A percentile compares a stretch with the other conserved stretches of the same genome.
Evolutionary conservation across 2,797 vertebrate genomes (phyloP).

Genomic region (Sternotherus odoratus): DNA sequence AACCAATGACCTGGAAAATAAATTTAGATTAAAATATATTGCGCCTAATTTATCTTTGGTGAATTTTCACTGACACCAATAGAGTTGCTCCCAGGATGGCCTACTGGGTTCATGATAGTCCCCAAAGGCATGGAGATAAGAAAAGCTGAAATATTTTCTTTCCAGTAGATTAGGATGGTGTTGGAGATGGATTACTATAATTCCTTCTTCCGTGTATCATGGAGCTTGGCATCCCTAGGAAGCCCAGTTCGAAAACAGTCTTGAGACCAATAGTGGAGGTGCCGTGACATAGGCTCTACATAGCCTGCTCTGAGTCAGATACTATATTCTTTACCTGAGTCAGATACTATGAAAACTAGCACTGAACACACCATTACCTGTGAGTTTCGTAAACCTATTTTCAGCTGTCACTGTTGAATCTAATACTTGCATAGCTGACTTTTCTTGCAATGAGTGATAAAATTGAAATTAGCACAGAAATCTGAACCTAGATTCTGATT

Average conservation of each 20-base stretch:
- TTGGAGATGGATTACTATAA: background rate
- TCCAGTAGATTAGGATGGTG: background rate
- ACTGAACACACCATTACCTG: background rate
- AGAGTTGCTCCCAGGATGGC: background rate
- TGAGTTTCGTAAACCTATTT: background rate
- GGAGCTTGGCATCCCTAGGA: background rate
- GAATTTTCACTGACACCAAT: background rate
- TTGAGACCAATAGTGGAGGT: background rate
- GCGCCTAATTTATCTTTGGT: background rate
- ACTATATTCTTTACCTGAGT: no score
- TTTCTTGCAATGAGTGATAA: accelerated
- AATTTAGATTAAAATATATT: background rate
- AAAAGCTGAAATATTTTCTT: background rate
- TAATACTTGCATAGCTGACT: accelerated
- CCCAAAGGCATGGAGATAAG: background rate
- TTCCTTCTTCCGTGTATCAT: background rate
- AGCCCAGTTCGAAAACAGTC: background rate
- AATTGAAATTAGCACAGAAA: accelerated
- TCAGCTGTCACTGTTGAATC: background rate
- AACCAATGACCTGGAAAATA: background rate
- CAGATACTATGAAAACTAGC: background rate
- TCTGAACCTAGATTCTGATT: background rate
- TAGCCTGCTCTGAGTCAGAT: background rate
- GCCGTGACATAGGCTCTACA: background rate
- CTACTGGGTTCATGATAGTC: background rate